These are phyloP conservation scores for Brachypterus glaber DNA, from an alignment of 2,888 invertebrate genomes.

Conservation along the genomic window DNA sequence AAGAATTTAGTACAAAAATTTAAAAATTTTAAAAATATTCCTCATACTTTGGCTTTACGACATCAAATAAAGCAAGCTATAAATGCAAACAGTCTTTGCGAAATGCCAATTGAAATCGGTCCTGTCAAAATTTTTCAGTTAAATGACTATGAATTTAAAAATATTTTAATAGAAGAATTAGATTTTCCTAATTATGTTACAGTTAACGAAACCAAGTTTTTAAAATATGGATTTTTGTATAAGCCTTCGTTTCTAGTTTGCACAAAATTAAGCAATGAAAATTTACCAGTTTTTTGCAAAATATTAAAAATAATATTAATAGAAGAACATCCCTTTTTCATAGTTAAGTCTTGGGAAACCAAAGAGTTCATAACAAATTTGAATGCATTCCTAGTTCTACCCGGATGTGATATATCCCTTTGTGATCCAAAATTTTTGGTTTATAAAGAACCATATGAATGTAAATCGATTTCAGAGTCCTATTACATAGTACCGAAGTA, in stretches of 20 bases:
- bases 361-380: neutral
- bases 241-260: neutral
- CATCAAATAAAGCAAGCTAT: too few relatives aligned
- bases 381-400: neutral
- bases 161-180: neutral
- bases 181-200: neutral
- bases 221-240: neutral
- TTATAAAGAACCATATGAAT: neutral
- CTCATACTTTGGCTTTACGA: slow-evolving; percentile 5
- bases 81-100: too few relatives aligned
- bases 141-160: too few relatives aligned
- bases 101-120: too few relatives aligned
- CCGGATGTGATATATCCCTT: neutral
- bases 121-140: too few relatives aligned
- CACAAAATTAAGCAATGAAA: neutral
- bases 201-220: neutral
- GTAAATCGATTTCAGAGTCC: too few relatives aligned
- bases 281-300: neutral
- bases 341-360: neutral
- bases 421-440: neutral
- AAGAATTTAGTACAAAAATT: slow-evolving; percentile 8
- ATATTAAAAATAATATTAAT: neutral
- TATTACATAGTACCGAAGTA: too few relatives aligned
- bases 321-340: neutral
- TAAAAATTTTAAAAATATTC: slow-evolving; percentile 8